Base-by-base conservation (phyloP, 2,797 vertebrate genomes). In the Vipera latastei region DNA sequence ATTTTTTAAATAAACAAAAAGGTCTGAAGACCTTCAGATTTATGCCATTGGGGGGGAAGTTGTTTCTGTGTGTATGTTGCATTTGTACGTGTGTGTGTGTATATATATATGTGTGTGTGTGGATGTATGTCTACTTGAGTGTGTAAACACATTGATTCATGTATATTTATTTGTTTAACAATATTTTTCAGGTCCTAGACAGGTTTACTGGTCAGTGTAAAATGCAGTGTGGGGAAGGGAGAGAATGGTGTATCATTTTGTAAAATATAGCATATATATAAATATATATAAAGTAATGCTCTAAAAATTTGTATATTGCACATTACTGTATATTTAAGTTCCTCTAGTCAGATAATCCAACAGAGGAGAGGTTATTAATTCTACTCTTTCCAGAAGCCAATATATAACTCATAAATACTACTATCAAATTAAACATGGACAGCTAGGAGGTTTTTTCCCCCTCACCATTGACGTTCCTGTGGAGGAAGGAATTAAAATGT, bases 241-340 rank as follows among this genome's bases (percentile, higher is more conserved):
- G 65, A 86, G 95, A 95, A 53, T 93, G 78, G 48, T 96, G 92
- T 95, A 93, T 94, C 89, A 86, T 91, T 94, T 90, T 89, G 73
- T 96, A 93, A 95, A 95, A 91, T 90, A 90, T 63, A 92, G 38
- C 86, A 90, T 86, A 86, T 92, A 90, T 91, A 91, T 91, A 85
- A 48, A 57, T 69, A 73, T 59, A 92, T 32, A 48, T 2, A 73
- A 89, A 94, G 94, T 60, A 95, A 94, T 93, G 88, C 89, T 93
- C 65, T 87, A 88, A 91, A 83, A 83, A 89, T 12, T 92, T 95
- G 44, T 65, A 55, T 28, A 5, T 6, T 95, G 48, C 91, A 88
- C 13, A 61, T 69, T 86, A 92, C 60, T 89, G 26, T 9, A 22
- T 95, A 91, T 96, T 95, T 93, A 94, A 51, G 38, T 91, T 57